Conservation (phyloP, 2,113 vertebrate genomes). For the Passer domesticus region DNA sequence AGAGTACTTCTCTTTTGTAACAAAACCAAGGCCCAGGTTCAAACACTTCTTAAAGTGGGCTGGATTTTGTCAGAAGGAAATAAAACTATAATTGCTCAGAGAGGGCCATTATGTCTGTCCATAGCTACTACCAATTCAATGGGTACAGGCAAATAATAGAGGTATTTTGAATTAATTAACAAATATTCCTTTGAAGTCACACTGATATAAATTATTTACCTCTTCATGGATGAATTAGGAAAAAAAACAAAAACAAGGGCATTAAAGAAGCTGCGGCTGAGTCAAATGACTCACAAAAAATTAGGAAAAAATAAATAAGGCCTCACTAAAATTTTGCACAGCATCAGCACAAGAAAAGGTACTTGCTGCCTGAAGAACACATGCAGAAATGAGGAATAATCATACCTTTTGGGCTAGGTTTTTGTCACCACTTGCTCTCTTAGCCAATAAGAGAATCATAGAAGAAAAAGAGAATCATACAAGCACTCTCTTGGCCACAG, state of each 20-base stretch:
- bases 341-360: not conserved
- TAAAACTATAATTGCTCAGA: not conserved
- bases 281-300: not conserved
- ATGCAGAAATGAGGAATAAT: not conserved
- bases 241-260: not conserved
- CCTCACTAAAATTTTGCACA: not conserved
- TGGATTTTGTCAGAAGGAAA: not conserved
- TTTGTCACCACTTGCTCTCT: not conserved
- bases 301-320: not conserved
- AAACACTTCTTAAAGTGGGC: not conserved
- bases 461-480: fast-evolving
- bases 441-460: not conserved
- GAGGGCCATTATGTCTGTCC: not conserved
- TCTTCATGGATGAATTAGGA: not conserved
- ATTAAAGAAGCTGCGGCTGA: not conserved
- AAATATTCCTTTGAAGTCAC: not conserved
- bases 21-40: not conserved
- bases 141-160: not conserved
- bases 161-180: not conserved
- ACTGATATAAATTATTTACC: not conserved
- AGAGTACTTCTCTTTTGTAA: not conserved
- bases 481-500: not conserved
- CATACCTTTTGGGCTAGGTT: not conserved
- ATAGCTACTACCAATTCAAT: not conserved
- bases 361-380: not conserved